A percentile compares a stretch with the other conserved stretches of the same genome.
These are phyloP conservation scores for Mesopsocus fuscifrons DNA, from an alignment of 2,888 invertebrate genomes.

Conservation along the genomic window DNA sequence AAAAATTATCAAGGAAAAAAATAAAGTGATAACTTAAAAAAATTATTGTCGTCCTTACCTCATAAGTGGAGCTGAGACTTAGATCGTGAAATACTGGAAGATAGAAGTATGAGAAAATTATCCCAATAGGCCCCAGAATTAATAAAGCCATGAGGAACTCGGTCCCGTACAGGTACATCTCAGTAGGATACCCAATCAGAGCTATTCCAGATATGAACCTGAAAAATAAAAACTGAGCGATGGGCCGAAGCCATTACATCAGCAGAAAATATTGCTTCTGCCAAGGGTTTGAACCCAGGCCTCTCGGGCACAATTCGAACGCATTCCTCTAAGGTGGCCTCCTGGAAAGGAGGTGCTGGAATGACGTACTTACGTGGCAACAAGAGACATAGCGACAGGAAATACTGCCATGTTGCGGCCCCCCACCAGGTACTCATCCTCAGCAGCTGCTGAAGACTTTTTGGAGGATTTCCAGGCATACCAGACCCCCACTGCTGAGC, in stretches of 20 bases:
- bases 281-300: too few species aligned
- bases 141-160: conserved; percentile 40
- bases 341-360: too few species aligned
- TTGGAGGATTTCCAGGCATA: conserved; percentile 21
- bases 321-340: too few species aligned
- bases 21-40: too few species aligned
- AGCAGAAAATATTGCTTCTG: too few species aligned
- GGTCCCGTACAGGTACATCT: conserved; percentile 58
- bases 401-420: conserved; percentile 63
- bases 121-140: conserved; percentile 38
- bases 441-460: conserved; percentile 33
- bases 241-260: too few species aligned
- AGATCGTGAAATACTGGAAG: conserved; percentile 55
- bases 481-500: conserved; percentile 49
- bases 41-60: conserved; percentile 29
- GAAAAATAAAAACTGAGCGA: conserved; percentile 16
- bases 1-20: too few species aligned
- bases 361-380: conserved; percentile 54
- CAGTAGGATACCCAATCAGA: conserved; percentile 49
- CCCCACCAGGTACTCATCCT: conserved; percentile 58
- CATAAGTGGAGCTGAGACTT: conserved; percentile 54
- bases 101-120: conserved; percentile 42
- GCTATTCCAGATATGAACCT: conserved; percentile 60
- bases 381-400: conserved; percentile 66
- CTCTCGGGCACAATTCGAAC: too few species aligned